A percentile compares a stretch with the other conserved stretches of the same genome.
Evolutionary conservation across 1,140 invertebrate genomes (phyloP).

Genomic region (Lucilia sericata): DNA sequence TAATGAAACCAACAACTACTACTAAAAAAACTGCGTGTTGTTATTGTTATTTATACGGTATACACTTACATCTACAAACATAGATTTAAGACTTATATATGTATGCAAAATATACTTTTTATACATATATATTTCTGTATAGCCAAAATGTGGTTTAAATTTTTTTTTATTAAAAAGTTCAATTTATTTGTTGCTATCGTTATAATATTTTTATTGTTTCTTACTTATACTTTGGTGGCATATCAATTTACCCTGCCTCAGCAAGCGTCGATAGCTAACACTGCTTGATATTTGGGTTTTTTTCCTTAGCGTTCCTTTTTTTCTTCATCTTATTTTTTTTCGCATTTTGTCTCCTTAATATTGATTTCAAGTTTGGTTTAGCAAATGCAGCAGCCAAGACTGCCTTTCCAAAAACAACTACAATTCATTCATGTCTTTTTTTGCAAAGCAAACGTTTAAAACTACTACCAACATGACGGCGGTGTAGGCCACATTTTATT

Average conservation of each 20-base stretch:
- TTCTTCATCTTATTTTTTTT: not conserved
- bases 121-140: not conserved
- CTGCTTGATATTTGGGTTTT: slow-evolving; percentile 51
- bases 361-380: not conserved
- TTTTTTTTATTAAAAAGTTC: slow-evolving; percentile 19
- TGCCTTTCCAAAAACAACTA: not conserved
- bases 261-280: slow-evolving; percentile 61
- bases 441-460: not conserved
- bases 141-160: not conserved
- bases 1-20: not conserved
- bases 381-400: not conserved
- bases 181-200: slow-evolving; percentile 40
- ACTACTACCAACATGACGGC: not conserved
- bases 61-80: not conserved
- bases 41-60: not conserved
- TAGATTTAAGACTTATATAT: not conserved
- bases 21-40: not conserved
- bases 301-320: not conserved
- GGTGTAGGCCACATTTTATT: slow-evolving; percentile 14
- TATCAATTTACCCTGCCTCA: slow-evolving; percentile 49
- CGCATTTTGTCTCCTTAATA: slow-evolving; percentile 2
- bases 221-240: slow-evolving; percentile 44
- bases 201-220: not conserved
- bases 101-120: not conserved
- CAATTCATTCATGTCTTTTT: not conserved